Evolutionary conservation across 2,113 vertebrate genomes (phyloP), one percentile per base, ranked within the genome.

Genomic region (Heliornis fulica): DNA sequence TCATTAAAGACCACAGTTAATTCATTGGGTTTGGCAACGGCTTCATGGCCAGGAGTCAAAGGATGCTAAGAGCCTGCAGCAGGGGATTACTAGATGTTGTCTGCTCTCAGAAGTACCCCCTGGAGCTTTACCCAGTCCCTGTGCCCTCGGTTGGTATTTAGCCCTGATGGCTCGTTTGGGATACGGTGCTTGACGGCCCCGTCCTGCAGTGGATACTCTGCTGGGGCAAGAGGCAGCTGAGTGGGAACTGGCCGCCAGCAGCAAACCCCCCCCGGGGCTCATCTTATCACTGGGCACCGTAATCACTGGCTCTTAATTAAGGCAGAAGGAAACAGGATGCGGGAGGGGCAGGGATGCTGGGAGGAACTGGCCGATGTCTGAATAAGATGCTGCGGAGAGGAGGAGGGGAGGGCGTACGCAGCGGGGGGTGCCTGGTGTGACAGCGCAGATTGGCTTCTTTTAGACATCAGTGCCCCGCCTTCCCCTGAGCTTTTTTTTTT

Each of bases 241-340:
- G 61, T 4, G 1, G 51, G 41, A 57, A 57, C 56, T 63, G 59
- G 32, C 48, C 5, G 1, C 65, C 36, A 29, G 70, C 89, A 46
- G 21, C 5, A 1, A 9, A 26, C 41, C 59, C 26, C 63, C 34
- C 20, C 13, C 1, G 11, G 11, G 63, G 31, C 23, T 68, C 9
- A 0, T 45, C 54, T 69, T 16, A 13, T 41, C 65, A 10, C 46
- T 43, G 4, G 0, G 36, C 50, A 29, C 57, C 1, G 0, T 71
- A 70, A 57, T 36, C 53, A 51, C 56, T 87, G 89, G 72, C 63
- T 83, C 96, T 94, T 94, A 92, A 95, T 95, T 90, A 95, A 83
- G 86, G 93, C 85, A 63, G 94, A 71, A 90, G 68, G 65, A 45
- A 85, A 28, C 48, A 13, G 32, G 66, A 71, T 15, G 4, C 60